Conservation (phyloP, 2,888 invertebrate species). For the Ceramica pisi region DNA sequence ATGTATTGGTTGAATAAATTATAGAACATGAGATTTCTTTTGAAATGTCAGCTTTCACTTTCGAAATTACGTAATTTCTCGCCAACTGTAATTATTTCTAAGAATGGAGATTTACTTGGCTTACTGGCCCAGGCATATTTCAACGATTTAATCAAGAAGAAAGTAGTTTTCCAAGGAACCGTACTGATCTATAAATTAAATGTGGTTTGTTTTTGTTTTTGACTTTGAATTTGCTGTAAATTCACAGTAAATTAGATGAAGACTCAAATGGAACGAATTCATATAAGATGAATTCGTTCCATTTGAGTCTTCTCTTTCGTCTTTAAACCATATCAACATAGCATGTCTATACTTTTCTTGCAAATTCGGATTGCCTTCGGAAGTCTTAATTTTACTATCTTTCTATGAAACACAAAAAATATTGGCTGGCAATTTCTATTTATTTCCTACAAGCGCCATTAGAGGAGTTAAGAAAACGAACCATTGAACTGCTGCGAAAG, state of each 20-base stretch:
- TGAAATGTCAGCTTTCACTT: no score
- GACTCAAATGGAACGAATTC: not conserved
- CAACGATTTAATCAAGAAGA: not conserved
- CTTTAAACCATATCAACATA: no score
- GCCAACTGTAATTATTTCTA: not conserved
- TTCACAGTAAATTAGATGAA: not conserved
- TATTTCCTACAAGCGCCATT: slow-evolving; percentile 28
- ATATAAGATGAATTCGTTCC: no score
- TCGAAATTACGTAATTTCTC: no score
- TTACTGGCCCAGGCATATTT: slow-evolving; percentile 5
- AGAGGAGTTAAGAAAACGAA: slow-evolving; percentile 34
- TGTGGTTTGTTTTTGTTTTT: not conserved
- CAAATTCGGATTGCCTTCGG: no score
- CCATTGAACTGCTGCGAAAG: slow-evolving; percentile 46
- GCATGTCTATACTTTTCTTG: no score
- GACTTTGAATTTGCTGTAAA: not conserved
- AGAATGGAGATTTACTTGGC: not conserved
- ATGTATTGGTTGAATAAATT: no score
- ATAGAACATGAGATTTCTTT: no score
- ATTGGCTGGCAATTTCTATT: slow-evolving; percentile 10
- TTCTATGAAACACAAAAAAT: not conserved
- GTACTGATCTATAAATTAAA: not conserved
- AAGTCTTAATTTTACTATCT: not conserved
- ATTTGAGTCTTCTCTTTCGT: no score
- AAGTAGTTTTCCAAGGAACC: not conserved